phyloP scores from a whole-genome alignment of 2,113 vertebrate species.

The Saguinus midas region DNA sequence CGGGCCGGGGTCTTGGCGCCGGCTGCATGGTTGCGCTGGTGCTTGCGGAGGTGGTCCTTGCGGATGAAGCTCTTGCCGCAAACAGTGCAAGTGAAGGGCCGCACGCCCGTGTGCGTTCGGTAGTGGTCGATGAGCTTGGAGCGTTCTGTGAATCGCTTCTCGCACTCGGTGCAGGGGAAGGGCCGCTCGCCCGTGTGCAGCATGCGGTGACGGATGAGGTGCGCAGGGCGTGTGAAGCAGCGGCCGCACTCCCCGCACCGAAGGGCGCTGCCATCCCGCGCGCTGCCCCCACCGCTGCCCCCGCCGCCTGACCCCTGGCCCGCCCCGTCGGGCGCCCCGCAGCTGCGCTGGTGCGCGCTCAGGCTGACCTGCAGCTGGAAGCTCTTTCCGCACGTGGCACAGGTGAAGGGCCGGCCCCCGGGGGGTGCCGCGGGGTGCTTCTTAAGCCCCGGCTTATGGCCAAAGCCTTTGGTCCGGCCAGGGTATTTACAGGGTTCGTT shows the following conservation, averaged over 20 bases:
- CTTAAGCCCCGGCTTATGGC: constrained; percentile 69
- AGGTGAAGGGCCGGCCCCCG: constrained; percentile 78
- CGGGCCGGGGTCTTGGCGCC: constrained; percentile 61
- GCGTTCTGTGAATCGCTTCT: constrained; percentile 78
- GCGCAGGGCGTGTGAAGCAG: constrained; percentile 91
- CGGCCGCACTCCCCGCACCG: constrained; percentile 81
- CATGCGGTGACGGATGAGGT: constrained; percentile 84
- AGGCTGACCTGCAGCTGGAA: constrained; percentile 88
- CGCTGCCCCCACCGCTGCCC: neutral
- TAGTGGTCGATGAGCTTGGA: constrained; percentile 80
- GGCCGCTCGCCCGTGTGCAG: constrained; percentile 75
- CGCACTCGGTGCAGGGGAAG: constrained; percentile 78
- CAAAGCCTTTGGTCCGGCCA: constrained; percentile 79
- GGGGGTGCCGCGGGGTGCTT: constrained; percentile 60
- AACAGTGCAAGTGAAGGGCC: constrained; percentile 74
- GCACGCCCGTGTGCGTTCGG: constrained; percentile 77
- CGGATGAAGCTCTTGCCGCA: constrained; percentile 80
- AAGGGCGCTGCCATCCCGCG: constrained; percentile 49
- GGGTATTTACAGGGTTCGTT: constrained; percentile 81
- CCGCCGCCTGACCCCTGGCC: neutral
- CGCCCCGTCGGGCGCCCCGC: constrained; percentile 77
- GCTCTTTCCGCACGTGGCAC: constrained; percentile 86
- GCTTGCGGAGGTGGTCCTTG: constrained; percentile 78
- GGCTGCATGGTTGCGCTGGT: constrained; percentile 72
- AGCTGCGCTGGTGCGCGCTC: constrained; percentile 83